A percentile compares a stretch with the other conserved stretches of the same genome.
phyloP scores from a whole-genome alignment of 2,113 vertebrate genomes.

The Romanogobio albipinnatus region DNA sequence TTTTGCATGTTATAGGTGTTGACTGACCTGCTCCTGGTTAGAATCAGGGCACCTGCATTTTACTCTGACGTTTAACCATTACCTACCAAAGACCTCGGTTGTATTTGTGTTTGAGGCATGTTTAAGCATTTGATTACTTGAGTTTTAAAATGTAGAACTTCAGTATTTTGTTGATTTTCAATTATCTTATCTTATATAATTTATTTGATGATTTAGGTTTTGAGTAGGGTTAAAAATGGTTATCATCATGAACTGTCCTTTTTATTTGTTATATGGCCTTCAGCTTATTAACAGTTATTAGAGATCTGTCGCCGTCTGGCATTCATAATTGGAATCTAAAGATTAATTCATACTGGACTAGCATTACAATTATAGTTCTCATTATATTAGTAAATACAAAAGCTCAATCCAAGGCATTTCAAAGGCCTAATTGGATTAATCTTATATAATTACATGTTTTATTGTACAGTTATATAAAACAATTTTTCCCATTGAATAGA shows the following conservation, averaged over 20 bases:
- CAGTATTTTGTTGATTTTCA: neutral
- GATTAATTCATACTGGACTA: neutral
- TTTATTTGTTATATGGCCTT: neutral
- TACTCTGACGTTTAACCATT: neutral
- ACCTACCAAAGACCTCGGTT: conserved; percentile 24
- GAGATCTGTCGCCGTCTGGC: neutral
- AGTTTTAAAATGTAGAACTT: neutral
- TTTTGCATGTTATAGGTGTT: conserved; percentile 12
- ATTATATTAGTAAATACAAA: neutral
- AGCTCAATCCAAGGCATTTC: neutral
- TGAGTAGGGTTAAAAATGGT: neutral
- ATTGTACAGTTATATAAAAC: neutral
- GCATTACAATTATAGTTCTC: neutral
- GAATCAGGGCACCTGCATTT: conserved; percentile 5
- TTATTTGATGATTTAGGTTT: neutral
- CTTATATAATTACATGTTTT: neutral
- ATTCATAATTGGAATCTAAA: no score
- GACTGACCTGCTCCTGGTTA: neutral
- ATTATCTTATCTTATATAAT: neutral
- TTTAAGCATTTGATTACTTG: neutral
- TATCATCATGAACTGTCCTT: neutral
- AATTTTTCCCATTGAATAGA: neutral
- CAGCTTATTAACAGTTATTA: neutral
- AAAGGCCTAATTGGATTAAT: neutral
- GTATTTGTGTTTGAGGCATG: neutral